Conservation (phyloP, 2,888 invertebrate genomes). For the Callosobruchus maculatus region DNA sequence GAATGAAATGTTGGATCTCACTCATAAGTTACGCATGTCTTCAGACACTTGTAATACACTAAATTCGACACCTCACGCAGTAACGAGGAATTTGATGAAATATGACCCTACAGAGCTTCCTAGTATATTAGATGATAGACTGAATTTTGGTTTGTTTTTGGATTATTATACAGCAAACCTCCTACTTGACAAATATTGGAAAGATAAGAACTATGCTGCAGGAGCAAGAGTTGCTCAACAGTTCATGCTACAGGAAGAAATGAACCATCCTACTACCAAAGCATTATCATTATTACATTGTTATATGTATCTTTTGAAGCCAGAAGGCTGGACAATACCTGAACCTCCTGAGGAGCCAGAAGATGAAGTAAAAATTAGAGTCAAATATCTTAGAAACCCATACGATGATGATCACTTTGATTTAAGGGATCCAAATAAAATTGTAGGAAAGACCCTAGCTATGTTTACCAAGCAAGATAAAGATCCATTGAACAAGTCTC, state of each 20-base stretch:
- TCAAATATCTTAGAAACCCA: constrained; percentile 75
- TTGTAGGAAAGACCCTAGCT: constrained; percentile 80
- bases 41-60: constrained; percentile 67
- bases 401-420: constrained; percentile 91
- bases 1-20: constrained; percentile 70
- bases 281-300: constrained; percentile 71
- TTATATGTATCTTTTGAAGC: constrained; percentile 63
- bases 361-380: constrained; percentile 55
- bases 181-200: constrained; percentile 74
- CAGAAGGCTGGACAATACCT: constrained; percentile 49
- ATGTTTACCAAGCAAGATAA: constrained; percentile 53
- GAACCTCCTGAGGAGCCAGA: constrained; percentile 45
- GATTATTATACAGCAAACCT: constrained; percentile 77
- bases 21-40: constrained; percentile 69
- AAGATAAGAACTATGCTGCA: constrained; percentile 60
- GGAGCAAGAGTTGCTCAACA: constrained; percentile 77
- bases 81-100: constrained; percentile 60
- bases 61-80: constrained; percentile 80
- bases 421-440: constrained; percentile 63
- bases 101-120: constrained; percentile 61
- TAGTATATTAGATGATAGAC: constrained; percentile 71
- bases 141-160: constrained; percentile 89
- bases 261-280: constrained; percentile 65
- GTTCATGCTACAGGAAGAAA: constrained; percentile 88
- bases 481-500: constrained; percentile 51